These are phyloP conservation scores for Chelonia mydas DNA, from an alignment of 2,797 vertebrate genomes.

Conservation along the genomic window DNA sequence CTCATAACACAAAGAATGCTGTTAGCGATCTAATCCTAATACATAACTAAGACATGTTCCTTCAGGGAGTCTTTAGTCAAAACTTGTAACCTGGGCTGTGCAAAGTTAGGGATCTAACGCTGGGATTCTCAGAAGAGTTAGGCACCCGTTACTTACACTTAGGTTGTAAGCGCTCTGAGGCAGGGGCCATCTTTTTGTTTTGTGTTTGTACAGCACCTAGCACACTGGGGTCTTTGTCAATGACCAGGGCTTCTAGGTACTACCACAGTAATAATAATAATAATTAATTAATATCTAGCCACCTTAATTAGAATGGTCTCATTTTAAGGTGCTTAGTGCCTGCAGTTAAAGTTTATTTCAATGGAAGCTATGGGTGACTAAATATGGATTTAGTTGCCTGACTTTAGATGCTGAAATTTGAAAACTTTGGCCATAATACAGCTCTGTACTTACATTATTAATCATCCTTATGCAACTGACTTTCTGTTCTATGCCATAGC, in stretches of 20 bases:
- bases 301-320: background rate
- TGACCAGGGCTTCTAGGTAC: accelerated
- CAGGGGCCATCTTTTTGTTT: background rate
- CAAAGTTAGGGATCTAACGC: accelerated
- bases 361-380: background rate
- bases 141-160: background rate
- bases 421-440: background rate
- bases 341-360: background rate
- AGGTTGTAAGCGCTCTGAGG: background rate
- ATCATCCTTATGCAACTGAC: accelerated
- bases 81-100: background rate
- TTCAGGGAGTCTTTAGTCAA: background rate
- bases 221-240: background rate
- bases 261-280: accelerated
- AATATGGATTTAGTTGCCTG: background rate
- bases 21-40: no score
- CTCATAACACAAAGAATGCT: background rate
- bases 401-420: background rate
- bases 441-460: background rate
- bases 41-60: accelerated
- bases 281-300: accelerated
- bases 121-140: background rate
- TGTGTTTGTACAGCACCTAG: accelerated
- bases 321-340: background rate
- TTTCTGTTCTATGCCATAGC: background rate